phyloP scores from a whole-genome alignment of 2,888 invertebrate genomes.

The Automeris io region DNA sequence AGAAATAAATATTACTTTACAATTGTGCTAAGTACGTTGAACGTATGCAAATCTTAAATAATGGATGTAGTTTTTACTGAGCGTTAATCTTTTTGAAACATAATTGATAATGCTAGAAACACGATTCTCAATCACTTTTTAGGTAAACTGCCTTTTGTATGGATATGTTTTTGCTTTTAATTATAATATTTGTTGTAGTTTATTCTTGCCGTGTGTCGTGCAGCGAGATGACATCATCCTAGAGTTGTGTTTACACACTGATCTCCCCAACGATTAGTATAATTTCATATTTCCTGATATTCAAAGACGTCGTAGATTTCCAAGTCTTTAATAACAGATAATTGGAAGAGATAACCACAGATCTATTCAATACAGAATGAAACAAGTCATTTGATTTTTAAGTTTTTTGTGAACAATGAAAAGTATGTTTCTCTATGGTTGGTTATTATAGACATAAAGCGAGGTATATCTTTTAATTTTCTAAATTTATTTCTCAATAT shows the following conservation, averaged over 20 bases:
- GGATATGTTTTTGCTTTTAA: slow-evolving; percentile 1
- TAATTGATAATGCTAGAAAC: background rate
- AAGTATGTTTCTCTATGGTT: too few species aligned
- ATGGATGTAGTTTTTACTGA: background rate
- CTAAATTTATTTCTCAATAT: too few species aligned
- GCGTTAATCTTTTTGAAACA: background rate
- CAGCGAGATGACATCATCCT: slow-evolving; percentile 23
- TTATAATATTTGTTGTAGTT: slow-evolving; percentile 5
- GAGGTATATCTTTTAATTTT: too few species aligned
- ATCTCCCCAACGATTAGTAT: background rate
- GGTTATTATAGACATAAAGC: too few species aligned
- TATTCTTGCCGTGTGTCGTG: slow-evolving; percentile 12
- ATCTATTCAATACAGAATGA: too few species aligned
- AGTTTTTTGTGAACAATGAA: too few species aligned
- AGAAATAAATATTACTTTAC: too few species aligned
- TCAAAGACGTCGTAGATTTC: too few species aligned
- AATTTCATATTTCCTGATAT: background rate
- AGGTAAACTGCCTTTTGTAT: background rate
- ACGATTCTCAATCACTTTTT: background rate
- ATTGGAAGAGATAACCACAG: background rate
- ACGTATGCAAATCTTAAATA: background rate
- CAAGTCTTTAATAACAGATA: background rate
- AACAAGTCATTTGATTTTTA: too few species aligned
- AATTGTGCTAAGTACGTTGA: too few species aligned
- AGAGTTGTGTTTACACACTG: slow-evolving; percentile 17